These are phyloP conservation scores for Masticophis lateralis DNA, from an alignment of 2,797 vertebrate species.

Conservation along the genomic window DNA sequence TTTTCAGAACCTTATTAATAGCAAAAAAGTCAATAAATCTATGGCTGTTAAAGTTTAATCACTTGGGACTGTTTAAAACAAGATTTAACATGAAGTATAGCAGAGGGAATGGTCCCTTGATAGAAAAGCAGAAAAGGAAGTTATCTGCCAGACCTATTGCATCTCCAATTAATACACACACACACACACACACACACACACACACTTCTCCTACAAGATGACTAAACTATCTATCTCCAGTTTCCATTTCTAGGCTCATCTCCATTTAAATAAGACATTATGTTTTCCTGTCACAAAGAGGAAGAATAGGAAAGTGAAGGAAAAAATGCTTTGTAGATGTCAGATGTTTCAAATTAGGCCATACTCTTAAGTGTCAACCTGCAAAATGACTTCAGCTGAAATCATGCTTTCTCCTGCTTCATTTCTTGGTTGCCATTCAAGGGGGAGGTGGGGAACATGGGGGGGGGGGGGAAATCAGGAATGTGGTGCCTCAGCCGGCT, in stretches of 20 bases:
- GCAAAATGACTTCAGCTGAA: too few relatives aligned
- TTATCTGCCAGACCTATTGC: neutral
- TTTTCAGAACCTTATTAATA: constrained; percentile 1
- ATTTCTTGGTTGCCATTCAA: too few relatives aligned
- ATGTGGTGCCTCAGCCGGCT: too few relatives aligned
- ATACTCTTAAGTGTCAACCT: neutral
- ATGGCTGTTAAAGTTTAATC: neutral
- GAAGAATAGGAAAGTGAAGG: neutral
- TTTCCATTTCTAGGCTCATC: constrained; percentile 12
- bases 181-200: neutral
- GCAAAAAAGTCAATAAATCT: neutral
- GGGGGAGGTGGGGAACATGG: too few relatives aligned
- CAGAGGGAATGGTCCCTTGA: neutral
- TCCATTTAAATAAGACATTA: constrained; percentile 11
- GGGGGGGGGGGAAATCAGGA: too few relatives aligned
- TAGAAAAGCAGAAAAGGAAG: neutral
- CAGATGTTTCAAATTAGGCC: neutral
- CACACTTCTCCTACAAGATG: neutral
- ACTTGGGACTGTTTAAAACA: neutral
- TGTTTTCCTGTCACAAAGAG: neutral
- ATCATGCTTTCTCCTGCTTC: too few relatives aligned
- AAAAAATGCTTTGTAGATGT: neutral
- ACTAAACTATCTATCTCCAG: constrained; percentile 1
- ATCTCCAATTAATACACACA: neutral
- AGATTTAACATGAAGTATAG: neutral